These are phyloP conservation scores for Pangasius macronema DNA, from an alignment of 2,797 vertebrate species.

Conservation along the genomic window DNA sequence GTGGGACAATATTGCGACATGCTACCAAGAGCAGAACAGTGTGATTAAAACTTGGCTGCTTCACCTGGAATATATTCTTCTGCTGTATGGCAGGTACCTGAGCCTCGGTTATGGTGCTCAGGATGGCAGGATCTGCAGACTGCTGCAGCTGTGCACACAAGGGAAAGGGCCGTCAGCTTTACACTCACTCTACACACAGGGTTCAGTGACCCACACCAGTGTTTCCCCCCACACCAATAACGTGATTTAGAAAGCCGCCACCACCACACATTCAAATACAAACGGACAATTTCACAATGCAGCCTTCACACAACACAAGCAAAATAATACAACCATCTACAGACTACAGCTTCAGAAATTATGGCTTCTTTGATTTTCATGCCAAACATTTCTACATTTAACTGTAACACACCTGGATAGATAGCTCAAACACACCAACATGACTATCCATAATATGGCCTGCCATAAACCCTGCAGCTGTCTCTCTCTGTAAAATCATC, in stretches of 20 bases:
- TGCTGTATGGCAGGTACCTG: constrained; percentile 75
- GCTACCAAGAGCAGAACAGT: background rate
- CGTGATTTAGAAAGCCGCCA: background rate
- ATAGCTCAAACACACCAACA: background rate
- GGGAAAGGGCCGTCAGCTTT: constrained; percentile 24
- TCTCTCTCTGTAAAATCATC: background rate
- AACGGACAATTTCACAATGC: background rate
- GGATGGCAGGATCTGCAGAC: constrained; percentile 81
- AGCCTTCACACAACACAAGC: background rate
- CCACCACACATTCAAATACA: background rate
- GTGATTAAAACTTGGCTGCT: background rate
- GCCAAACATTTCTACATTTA: background rate
- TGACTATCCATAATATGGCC: background rate
- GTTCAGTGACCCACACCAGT: background rate
- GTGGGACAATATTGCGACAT: background rate
- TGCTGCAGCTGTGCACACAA: constrained; percentile 69
- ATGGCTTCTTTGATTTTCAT: background rate
- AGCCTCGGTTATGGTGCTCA: constrained; percentile 77
- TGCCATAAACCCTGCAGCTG: background rate
- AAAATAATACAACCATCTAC: background rate
- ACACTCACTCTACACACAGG: background rate
- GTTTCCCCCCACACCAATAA: constrained; percentile 8
- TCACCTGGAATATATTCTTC: constrained; percentile 94
- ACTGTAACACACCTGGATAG: background rate
- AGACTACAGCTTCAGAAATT: background rate